These are phyloP conservation scores for Neopipo cinnamomea DNA, from an alignment of 2,113 vertebrate species.

Conservation along the genomic window DNA sequence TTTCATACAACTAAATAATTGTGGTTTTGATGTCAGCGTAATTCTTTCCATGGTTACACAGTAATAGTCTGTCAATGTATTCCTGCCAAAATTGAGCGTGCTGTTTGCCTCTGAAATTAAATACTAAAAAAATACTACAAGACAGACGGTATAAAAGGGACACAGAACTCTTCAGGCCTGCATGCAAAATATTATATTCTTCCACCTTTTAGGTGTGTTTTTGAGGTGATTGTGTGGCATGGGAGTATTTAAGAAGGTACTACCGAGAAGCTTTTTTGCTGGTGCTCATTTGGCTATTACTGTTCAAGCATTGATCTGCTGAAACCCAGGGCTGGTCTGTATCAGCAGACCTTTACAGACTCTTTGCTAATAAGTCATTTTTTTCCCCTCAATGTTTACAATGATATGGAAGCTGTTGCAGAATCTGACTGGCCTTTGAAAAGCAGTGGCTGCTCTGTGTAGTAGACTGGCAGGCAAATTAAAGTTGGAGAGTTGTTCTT, in stretches of 20 bases:
- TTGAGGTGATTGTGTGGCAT: neutral
- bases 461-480: neutral
- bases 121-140: neutral
- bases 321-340: neutral
- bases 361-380: neutral
- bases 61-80: neutral
- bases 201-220: neutral
- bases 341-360: neutral
- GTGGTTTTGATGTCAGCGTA: constrained; percentile 11
- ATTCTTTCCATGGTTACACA: neutral
- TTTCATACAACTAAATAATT: neutral
- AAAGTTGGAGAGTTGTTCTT: neutral
- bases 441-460: neutral
- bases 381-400: rapidly evolving
- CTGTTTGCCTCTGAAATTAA: neutral
- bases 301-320: neutral
- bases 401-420: neutral
- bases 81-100: neutral
- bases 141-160: neutral
- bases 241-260: neutral
- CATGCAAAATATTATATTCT: neutral
- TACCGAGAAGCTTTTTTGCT: neutral
- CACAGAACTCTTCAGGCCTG: neutral
- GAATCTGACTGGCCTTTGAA: neutral
- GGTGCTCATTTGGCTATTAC: neutral